Conservation (phyloP, 2,113 vertebrate genomes). For the Corythoichthys intestinalis region DNA sequence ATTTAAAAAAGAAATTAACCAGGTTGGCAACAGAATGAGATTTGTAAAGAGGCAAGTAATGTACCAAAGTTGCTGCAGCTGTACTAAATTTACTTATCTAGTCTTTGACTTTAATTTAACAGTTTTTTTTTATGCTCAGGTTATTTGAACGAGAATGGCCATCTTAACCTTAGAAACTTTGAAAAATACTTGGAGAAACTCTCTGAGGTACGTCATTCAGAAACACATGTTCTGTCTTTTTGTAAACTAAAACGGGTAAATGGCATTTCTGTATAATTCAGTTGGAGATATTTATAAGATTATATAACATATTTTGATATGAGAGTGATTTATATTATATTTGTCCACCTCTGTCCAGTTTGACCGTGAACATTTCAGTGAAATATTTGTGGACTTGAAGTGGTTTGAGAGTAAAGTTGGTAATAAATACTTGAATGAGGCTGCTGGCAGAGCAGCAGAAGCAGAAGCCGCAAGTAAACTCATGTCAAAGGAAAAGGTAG, state of each 20-base stretch:
- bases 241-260: neutral
- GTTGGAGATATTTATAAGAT: no score
- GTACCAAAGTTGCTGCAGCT: no score
- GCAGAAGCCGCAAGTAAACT: constrained; percentile 79
- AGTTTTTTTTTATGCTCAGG: constrained; percentile 65
- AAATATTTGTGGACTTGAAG: constrained; percentile 96
- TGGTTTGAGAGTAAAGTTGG: constrained; percentile 99
- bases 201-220: constrained; percentile 77
- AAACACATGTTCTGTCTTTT: neutral
- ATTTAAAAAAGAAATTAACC: neutral
- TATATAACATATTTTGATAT: neutral
- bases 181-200: constrained; percentile 93
- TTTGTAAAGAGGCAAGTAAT: neutral
- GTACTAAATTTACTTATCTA: neutral
- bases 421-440: constrained; percentile 97
- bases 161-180: constrained; percentile 90
- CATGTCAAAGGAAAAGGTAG: constrained; percentile 77
- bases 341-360: constrained; percentile 70
- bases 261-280: no score
- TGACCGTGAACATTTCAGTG: constrained; percentile 94
- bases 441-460: constrained; percentile 89
- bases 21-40: neutral
- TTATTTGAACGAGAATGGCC: constrained; percentile 95
- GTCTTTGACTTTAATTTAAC: neutral
- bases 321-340: neutral